These are phyloP conservation scores for Clavelina lepadiformis DNA, from an alignment of 23 tunicate species.

Conservation along the genomic window DNA sequence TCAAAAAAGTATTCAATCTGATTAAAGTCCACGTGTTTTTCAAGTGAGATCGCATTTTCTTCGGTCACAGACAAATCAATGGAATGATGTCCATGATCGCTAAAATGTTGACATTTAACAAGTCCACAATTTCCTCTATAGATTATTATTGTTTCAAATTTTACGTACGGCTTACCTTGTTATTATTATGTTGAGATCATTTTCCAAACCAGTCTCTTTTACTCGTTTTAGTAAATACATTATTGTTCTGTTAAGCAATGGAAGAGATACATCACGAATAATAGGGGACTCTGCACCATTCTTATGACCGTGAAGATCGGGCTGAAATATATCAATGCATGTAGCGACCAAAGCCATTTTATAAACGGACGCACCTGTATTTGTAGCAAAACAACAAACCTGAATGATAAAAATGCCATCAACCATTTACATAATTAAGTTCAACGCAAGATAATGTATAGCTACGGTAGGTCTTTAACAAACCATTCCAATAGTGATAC, in stretches of 20 bases:
- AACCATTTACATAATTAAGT: neutral
- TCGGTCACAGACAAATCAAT: slow-evolving; percentile 23
- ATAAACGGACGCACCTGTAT: too few relatives aligned
- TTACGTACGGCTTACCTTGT: slow-evolving; percentile 23
- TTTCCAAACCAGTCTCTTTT: slow-evolving; percentile 15
- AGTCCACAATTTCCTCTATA: neutral
- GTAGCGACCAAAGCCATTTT: too few relatives aligned
- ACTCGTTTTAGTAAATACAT: slow-evolving; percentile 28
- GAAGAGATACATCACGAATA: slow-evolving; percentile 21
- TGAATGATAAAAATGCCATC: neutral
- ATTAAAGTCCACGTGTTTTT: slow-evolving; percentile 11
- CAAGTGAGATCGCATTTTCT: slow-evolving; percentile 28
- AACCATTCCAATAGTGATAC: too few relatives aligned
- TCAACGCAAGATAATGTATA: too few relatives aligned
- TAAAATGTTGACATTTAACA: neutral
- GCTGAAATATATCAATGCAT: slow-evolving; percentile 28
- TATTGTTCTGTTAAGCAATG: slow-evolving; percentile 47
- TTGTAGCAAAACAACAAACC: too few relatives aligned
- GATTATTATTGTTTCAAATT: neutral
- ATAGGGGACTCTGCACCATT: slow-evolving; percentile 31
- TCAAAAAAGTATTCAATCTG: slow-evolving; percentile 15
- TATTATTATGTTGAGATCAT: slow-evolving; percentile 41
- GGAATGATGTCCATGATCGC: slow-evolving; percentile 35
- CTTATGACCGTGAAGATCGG: slow-evolving; percentile 36
- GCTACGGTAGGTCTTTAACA: too few relatives aligned